Conservation (phyloP, 2,888 invertebrate species). For the Eulithis prunata region DNA sequence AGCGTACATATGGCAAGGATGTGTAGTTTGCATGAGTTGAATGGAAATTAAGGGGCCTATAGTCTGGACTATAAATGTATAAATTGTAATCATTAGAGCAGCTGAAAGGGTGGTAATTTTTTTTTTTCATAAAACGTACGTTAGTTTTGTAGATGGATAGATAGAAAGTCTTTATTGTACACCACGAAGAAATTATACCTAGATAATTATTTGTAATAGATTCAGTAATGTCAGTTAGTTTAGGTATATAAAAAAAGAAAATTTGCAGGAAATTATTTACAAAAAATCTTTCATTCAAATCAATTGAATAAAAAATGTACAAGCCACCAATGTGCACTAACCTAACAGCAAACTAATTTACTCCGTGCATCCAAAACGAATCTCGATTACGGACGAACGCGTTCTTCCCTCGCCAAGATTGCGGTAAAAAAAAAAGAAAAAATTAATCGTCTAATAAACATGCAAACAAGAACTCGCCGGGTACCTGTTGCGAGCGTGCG, state of each 20-base stretch:
- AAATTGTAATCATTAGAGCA: no score
- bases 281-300: neutral
- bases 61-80: no score
- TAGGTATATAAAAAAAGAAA: no score
- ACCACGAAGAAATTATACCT: no score
- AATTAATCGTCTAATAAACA: slow-evolving; percentile 83
- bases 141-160: no score
- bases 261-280: no score
- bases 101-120: no score
- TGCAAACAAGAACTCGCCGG: slow-evolving; percentile 79
- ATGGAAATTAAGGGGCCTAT: neutral
- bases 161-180: no score
- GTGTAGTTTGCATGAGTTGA: slow-evolving; percentile 6
- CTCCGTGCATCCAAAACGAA: slow-evolving; percentile 58
- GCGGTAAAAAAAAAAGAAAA: slow-evolving; percentile 76
- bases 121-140: no score
- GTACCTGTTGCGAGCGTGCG: slow-evolving; percentile 84
- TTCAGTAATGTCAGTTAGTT: no score
- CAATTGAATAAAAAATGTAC: neutral
- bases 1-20: slow-evolving; percentile 5
- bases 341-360: slow-evolving; percentile 43
- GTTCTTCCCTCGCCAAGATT: slow-evolving; percentile 67
- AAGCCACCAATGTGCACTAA: neutral
- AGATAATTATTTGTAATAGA: no score
- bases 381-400: slow-evolving; percentile 62